These are phyloP conservation scores for Vulpes vulpes DNA, from an alignment of 2,113 vertebrate genomes.

Conservation along the genomic window DNA sequence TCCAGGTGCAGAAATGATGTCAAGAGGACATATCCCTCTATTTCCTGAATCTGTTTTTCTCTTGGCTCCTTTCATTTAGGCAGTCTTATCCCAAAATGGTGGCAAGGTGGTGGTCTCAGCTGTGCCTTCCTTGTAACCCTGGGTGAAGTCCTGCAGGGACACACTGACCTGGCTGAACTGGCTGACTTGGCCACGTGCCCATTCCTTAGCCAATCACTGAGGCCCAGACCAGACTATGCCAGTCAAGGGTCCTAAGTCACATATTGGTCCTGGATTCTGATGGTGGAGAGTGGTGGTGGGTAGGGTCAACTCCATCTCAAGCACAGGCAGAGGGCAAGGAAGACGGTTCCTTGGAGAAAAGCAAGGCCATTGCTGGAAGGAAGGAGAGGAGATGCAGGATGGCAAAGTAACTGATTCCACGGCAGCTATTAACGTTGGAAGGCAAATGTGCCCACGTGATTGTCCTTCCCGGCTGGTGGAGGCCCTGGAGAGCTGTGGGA, in stretches of 20 bases:
- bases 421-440: background rate
- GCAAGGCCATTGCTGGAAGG: background rate
- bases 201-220: background rate
- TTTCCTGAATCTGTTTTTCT: background rate
- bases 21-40: background rate
- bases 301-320: background rate
- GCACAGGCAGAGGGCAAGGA: background rate
- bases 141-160: background rate
- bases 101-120: background rate
- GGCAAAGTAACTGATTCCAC: background rate
- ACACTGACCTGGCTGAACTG: accelerated
- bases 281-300: no score
- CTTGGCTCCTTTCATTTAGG: background rate
- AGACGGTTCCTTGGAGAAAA: background rate
- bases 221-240: background rate
- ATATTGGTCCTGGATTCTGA: background rate
- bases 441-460: background rate
- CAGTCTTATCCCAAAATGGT: background rate
- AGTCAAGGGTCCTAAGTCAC: background rate
- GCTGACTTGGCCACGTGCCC: accelerated
- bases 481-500: background rate
- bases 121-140: background rate
- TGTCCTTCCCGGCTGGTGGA: background rate
- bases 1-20: background rate
- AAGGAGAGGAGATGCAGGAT: background rate